A percentile compares a stretch with the other conserved stretches of the same genome.
These are phyloP conservation scores for Diadromus collaris DNA, from an alignment of 2,888 invertebrate genomes.

Conservation along the genomic window DNA sequence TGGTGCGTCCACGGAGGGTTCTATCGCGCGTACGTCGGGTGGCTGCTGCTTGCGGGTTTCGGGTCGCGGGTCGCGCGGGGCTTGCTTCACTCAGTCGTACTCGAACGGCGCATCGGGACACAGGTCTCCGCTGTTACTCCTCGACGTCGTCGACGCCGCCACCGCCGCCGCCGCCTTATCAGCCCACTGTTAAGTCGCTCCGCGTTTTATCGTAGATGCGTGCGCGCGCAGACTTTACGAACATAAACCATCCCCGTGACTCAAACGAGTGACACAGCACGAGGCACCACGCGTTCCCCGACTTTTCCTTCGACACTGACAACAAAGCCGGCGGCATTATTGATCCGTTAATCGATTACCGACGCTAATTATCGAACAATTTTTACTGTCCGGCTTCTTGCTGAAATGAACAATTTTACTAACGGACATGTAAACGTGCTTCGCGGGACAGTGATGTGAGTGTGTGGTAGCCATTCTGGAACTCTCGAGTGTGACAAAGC, in stretches of 20 bases:
- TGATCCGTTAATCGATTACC: neutral
- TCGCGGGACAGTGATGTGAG: conserved; percentile 52
- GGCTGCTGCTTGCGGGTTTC: conserved; percentile 67
- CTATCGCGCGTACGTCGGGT: conserved; percentile 49
- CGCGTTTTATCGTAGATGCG: conserved; percentile 37
- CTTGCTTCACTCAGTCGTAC: conserved; percentile 75
- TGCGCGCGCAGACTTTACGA: conserved; percentile 28
- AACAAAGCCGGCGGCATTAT: neutral
- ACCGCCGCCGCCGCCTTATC: conserved; percentile 47
- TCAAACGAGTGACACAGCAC: conserved; percentile 20
- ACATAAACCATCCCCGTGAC: conserved; percentile 19
- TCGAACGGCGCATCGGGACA: conserved; percentile 77
- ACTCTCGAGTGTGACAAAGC: conserved; percentile 20
- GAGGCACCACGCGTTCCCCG: conserved; percentile 28
- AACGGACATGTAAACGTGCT: conserved; percentile 6
- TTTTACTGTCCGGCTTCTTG: neutral
- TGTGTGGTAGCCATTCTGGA: conserved; percentile 47
- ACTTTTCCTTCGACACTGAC: neutral
- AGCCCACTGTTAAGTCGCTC: conserved; percentile 35
- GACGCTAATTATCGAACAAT: neutral
- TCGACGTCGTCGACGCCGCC: conserved; percentile 23
- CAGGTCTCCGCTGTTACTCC: conserved; percentile 68
- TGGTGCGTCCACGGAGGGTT: conserved; percentile 69
- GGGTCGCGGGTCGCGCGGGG: conserved; percentile 72
- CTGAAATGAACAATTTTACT: neutral